These are phyloP conservation scores for Myathropa florea DNA, from an alignment of 2,888 invertebrate genomes.

Conservation along the genomic window DNA sequence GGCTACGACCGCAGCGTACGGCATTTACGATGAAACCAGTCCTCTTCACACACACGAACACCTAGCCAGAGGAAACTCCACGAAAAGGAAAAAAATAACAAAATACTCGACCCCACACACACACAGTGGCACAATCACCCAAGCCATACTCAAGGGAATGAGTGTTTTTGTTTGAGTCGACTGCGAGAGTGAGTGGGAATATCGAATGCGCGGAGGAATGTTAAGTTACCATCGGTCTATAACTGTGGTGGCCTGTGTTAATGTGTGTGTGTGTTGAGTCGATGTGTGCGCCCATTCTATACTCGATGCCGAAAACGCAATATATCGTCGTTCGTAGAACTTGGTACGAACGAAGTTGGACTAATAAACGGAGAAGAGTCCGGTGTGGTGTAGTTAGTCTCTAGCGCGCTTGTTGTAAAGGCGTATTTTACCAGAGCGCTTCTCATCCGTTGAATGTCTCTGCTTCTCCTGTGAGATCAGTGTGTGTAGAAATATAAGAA, in stretches of 20 bases:
- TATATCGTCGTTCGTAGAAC: too few species aligned
- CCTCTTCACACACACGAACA: not conserved
- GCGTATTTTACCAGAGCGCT: conserved; percentile 57
- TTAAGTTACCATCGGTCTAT: not conserved
- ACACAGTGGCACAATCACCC: not conserved
- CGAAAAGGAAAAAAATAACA: not conserved
- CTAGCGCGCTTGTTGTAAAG: conserved; percentile 64
- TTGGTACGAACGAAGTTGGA: conserved; percentile 9
- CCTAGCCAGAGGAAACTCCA: not conserved
- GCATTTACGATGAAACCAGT: not conserved
- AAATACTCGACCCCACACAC: too few species aligned
- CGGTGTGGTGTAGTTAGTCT: conserved; percentile 54
- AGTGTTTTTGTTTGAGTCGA: not conserved
- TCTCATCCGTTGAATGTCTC: conserved; percentile 51
- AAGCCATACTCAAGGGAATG: not conserved
- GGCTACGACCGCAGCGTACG: not conserved
- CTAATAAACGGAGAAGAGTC: conserved; percentile 20
- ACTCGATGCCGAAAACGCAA: not conserved
- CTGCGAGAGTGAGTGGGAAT: not conserved
- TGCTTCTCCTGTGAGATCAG: conserved; percentile 39
- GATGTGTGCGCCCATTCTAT: not conserved
- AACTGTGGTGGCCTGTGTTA: not conserved
- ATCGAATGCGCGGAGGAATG: not conserved
- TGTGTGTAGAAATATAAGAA: conserved; percentile 39
- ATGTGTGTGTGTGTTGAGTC: not conserved